These are phyloP conservation scores for Corythucha ciliata DNA, from an alignment of 2,888 invertebrate genomes.

Conservation along the genomic window DNA sequence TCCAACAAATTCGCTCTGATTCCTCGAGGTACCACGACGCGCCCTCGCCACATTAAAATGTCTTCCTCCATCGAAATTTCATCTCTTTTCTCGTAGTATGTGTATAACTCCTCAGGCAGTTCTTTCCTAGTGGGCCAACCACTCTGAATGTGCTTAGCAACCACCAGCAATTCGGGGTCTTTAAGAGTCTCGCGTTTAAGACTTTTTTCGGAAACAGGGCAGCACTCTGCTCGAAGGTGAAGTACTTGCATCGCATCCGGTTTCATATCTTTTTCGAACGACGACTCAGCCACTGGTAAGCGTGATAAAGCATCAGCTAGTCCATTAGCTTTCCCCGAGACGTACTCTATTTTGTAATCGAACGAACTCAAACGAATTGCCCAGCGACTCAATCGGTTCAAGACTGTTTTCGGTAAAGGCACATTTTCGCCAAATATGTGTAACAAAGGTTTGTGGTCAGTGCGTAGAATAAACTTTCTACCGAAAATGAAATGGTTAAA, in stretches of 20 bases:
- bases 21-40: neutral
- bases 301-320: constrained; percentile 3
- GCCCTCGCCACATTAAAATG: neutral
- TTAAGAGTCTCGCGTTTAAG: neutral
- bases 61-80: constrained; percentile 1
- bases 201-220: neutral
- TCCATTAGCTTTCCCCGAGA: neutral
- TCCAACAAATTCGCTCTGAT: neutral
- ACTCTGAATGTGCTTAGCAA: neutral
- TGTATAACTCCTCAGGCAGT: neutral
- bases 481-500: constrained; percentile 1
- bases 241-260: neutral
- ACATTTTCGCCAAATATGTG: neutral
- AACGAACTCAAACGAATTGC: neutral
- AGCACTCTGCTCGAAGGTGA: neutral
- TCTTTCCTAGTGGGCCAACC: neutral
- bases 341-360: neutral
- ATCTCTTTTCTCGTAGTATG: neutral
- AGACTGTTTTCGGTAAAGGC: neutral
- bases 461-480: neutral
- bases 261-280: neutral
- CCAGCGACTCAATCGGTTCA: constrained; percentile 2
- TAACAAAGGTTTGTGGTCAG: constrained; percentile 7
- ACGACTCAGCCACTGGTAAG: neutral
- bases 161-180: neutral